Evolutionary conservation across 37 sponge, comb jelly and placozoan species (phyloP).

Genomic region (Eunapius fragilis): DNA sequence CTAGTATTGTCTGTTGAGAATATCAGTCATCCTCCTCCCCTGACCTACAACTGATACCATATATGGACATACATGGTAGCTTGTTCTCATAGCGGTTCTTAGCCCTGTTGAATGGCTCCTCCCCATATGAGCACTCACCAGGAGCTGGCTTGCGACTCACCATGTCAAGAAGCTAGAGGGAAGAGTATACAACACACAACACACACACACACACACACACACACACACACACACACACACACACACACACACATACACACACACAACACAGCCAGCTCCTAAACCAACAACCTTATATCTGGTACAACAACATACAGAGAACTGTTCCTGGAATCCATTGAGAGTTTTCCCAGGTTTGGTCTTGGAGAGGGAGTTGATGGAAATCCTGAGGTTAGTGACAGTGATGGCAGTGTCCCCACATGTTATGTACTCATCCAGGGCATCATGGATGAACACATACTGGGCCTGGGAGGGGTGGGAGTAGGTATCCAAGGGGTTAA

Average conservation of each 20-base stretch:
- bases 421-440: constrained; percentile 66
- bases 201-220: not conserved
- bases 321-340: constrained; percentile 55
- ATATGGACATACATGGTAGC: constrained; percentile 40
- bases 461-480: constrained; percentile 41
- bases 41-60: not conserved
- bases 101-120: constrained; percentile 50
- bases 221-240: not conserved
- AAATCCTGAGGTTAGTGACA: constrained; percentile 26
- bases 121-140: constrained; percentile 49
- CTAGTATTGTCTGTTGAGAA: constrained; percentile 36
- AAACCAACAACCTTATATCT: not conserved
- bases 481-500: too few species aligned
- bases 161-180: constrained; percentile 62
- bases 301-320: constrained; percentile 41
- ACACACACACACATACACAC: not conserved
- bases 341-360: constrained; percentile 43
- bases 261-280: not conserved
- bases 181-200: not conserved
- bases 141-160: constrained; percentile 60
- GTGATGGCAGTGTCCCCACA: constrained; percentile 63
- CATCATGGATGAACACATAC: constrained; percentile 83
- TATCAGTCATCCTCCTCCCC: not conserved
- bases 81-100: constrained; percentile 59
- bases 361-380: constrained; percentile 36